Evolutionary conservation across 1,140 invertebrate genomes (phyloP).

Genomic region (Drosophila nebulosa): DNA sequence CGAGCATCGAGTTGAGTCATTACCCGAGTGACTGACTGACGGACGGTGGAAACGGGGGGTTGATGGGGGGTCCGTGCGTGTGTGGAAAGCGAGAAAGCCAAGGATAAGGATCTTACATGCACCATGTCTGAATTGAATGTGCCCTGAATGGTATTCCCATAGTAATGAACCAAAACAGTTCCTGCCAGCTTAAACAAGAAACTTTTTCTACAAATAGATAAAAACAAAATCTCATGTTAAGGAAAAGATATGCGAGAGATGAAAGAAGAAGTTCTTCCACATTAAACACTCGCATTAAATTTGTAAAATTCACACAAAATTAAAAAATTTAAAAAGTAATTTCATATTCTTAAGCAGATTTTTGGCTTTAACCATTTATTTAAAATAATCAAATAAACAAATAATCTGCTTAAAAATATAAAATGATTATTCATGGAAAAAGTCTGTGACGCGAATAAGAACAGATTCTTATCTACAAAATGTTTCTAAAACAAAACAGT

Average conservation of each 20-base stretch:
- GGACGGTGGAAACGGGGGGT: too few species aligned
- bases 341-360: too few species aligned
- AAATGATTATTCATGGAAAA: too few species aligned
- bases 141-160: constrained; percentile 32
- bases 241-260: neutral
- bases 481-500: too few species aligned
- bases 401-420: too few species aligned
- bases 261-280: neutral
- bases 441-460: too few species aligned
- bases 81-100: constrained; percentile 28
- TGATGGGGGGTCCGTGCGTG: constrained; percentile 12
- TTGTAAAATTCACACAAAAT: too few species aligned
- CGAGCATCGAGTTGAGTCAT: constrained; percentile 15
- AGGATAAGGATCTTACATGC: constrained; percentile 54
- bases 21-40: neutral
- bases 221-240: constrained; percentile 15
- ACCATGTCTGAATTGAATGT: constrained; percentile 26
- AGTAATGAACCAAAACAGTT: constrained; percentile 48
- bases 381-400: too few species aligned
- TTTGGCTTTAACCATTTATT: too few species aligned
- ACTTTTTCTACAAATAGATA: constrained; percentile 20
- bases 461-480: too few species aligned
- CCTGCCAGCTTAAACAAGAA: constrained; percentile 28
- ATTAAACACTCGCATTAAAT: neutral
- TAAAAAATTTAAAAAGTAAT: neutral